Conservation (phyloP, 2,888 invertebrate species). For the Sinopyrophorus schimmeli region DNA sequence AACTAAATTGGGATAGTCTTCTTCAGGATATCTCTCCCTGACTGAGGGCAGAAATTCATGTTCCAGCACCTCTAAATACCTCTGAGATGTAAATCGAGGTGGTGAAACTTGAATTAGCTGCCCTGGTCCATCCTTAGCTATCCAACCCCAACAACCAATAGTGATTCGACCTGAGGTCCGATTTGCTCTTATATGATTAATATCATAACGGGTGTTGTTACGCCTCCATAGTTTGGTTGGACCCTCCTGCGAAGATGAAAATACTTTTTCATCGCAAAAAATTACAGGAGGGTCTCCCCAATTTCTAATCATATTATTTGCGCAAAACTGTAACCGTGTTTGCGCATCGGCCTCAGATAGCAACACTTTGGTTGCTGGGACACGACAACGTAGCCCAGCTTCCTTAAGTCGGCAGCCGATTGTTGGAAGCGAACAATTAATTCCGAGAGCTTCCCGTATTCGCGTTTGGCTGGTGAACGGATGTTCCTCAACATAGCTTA, state of each 20-base stretch:
- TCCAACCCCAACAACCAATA: neutral
- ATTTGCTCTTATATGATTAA: neutral
- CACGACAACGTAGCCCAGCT: neutral
- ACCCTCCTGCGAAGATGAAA: neutral
- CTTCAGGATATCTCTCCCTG: neutral
- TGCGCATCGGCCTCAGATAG: neutral
- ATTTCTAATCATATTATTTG: slow-evolving; percentile 4
- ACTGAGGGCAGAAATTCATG: neutral
- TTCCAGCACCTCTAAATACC: slow-evolving; percentile 3
- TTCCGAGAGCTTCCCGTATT: neutral
- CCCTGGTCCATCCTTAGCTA: neutral
- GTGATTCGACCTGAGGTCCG: neutral
- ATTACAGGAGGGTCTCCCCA: too few species aligned
- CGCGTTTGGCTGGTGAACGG: neutral
- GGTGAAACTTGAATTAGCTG: slow-evolving; percentile 1
- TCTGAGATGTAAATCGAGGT: neutral
- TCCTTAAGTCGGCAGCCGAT: neutral
- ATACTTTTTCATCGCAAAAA: neutral
- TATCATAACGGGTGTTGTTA: neutral
- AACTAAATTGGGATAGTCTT: neutral
- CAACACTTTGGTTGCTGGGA: neutral
- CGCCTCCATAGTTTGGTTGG: neutral
- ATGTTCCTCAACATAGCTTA: too few species aligned
- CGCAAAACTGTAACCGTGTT: neutral
- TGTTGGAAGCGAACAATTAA: neutral